phyloP scores from a whole-genome alignment of 2,888 invertebrate species.

The Arenicola marina region DNA sequence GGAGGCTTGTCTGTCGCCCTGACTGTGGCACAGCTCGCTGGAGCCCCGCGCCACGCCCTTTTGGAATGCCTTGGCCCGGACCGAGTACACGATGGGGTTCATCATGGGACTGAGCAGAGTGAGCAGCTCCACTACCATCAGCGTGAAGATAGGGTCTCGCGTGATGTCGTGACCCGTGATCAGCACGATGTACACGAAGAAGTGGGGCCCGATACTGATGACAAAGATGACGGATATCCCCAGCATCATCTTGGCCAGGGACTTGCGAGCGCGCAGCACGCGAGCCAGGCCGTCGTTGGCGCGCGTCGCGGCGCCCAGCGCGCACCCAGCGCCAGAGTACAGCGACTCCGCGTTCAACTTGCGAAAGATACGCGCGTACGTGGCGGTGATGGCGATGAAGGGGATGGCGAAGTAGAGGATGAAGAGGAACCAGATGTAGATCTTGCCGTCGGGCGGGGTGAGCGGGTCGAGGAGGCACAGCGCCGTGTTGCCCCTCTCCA shows the following conservation, averaged over 20 bases:
- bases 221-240: conserved; percentile 27
- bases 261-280: conserved; percentile 9
- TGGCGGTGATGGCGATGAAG: conserved; percentile 15
- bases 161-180: conserved; percentile 14
- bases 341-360: conserved; percentile 10
- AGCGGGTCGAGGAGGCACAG: conserved; percentile 23
- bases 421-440: conserved; percentile 23
- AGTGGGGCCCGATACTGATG: conserved; percentile 24
- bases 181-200: conserved; percentile 15
- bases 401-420: conserved; percentile 27
- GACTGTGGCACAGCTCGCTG: no score
- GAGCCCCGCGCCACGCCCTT: not conserved
- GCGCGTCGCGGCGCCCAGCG: not conserved
- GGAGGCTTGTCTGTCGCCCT: no score
- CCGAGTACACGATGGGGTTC: conserved; percentile 31
- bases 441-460: not conserved
- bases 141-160: conserved; percentile 21
- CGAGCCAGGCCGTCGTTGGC: not conserved
- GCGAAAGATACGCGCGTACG: conserved; percentile 23
- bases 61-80: conserved; percentile 17
- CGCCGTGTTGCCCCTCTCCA: conserved; percentile 7
- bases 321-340: not conserved
- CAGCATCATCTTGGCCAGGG: conserved; percentile 31
- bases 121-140: conserved; percentile 27
- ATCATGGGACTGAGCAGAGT: conserved; percentile 23